Evolutionary conservation across 1,140 invertebrate species (phyloP).

Genomic region (Cardiocondyla obscurior): DNA sequence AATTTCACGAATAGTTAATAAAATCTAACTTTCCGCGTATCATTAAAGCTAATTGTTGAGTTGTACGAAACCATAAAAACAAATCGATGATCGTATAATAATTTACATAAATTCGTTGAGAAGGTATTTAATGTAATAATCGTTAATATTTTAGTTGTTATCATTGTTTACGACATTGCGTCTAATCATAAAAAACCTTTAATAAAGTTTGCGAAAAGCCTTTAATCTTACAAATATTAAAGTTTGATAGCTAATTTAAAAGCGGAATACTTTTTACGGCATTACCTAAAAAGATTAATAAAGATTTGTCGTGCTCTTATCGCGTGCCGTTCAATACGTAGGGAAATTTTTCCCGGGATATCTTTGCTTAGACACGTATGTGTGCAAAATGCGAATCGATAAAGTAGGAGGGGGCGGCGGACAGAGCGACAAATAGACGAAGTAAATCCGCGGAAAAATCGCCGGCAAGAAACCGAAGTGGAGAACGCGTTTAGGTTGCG

Average conservation of each 20-base stretch:
- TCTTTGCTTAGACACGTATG: neutral
- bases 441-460: conserved; percentile 41
- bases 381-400: conserved; percentile 17
- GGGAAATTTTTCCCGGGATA: neutral
- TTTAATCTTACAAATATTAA: neutral
- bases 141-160: neutral
- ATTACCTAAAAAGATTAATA: neutral
- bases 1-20: neutral
- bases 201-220: neutral
- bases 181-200: neutral
- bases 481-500: conserved; percentile 68
- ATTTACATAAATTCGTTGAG: neutral
- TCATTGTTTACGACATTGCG: neutral
- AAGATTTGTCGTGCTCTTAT: neutral
- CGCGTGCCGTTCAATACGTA: neutral
- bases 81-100: neutral
- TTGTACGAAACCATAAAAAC: neutral
- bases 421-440: conserved; percentile 51
- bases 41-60: neutral
- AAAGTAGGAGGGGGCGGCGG: neutral
- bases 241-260: conserved; percentile 5
- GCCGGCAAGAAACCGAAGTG: conserved; percentile 34
- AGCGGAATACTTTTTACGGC: neutral
- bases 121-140: too few species aligned
- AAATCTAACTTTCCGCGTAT: neutral